Percentiles rank a stretch among this genome's conserved stretches.
phyloP scores from a whole-genome alignment of 2,113 vertebrate genomes.

The Mixornis gularis region DNA sequence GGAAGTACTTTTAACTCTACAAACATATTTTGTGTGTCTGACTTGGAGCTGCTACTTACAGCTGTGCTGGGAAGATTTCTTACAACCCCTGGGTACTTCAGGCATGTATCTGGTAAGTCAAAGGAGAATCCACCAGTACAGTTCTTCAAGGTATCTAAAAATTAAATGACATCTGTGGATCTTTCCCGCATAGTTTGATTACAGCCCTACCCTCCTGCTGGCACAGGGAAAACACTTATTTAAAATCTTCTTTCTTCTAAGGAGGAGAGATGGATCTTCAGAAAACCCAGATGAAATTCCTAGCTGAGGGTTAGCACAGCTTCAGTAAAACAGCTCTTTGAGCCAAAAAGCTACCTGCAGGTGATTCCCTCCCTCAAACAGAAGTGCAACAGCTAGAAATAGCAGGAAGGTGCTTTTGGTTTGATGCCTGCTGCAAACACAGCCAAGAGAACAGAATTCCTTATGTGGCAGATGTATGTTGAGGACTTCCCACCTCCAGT shows the following conservation, averaged over 20 bases:
- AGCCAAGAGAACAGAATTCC: not conserved
- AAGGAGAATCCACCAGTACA: not conserved
- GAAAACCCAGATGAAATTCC: not conserved
- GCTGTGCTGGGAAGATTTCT: not conserved
- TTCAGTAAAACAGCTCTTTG: not conserved
- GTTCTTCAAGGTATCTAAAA: not conserved
- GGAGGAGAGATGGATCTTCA: not conserved
- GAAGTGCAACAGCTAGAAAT: not conserved
- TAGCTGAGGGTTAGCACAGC: not conserved
- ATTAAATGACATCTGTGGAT: not conserved
- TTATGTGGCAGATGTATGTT: fast-evolving
- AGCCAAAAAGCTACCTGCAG: not conserved
- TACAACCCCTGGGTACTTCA: not conserved
- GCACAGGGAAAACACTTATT: not conserved
- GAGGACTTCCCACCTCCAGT: not conserved
- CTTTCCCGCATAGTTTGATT: not conserved
- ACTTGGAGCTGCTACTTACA: not conserved
- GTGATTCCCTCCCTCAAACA: not conserved
- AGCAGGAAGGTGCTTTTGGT: not conserved
- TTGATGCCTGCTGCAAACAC: not conserved
- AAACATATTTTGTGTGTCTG: not conserved
- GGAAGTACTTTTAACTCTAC: not conserved
- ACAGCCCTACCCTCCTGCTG: not conserved
- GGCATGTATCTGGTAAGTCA: not conserved
- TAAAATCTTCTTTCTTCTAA: not conserved